Evolutionary conservation across 2,113 vertebrate species (phyloP).

Genomic region (Lasiurus borealis): DNA sequence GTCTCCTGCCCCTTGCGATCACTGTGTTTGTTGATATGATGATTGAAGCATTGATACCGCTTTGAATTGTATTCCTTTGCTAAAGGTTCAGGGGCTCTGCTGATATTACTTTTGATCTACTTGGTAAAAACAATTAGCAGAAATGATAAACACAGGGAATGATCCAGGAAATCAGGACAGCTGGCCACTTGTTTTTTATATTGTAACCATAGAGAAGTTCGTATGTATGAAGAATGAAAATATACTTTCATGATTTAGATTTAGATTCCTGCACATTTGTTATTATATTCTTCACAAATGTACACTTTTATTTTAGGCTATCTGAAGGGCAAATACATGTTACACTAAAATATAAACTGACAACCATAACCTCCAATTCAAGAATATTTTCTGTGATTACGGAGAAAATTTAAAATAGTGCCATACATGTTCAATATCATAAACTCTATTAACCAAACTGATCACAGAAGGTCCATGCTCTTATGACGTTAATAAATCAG

Average conservation of each 20-base stretch:
- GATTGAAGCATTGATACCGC: fast-evolving
- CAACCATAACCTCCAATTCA: background rate
- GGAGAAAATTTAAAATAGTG: constrained; percentile 17
- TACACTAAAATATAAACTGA: background rate
- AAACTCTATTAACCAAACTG: background rate
- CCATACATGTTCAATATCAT: background rate
- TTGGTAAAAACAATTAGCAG: background rate
- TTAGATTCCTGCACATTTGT: background rate
- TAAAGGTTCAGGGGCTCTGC: background rate
- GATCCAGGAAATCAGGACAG: background rate
- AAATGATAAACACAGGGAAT: background rate
- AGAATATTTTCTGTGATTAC: background rate
- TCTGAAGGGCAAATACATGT: constrained; percentile 8
- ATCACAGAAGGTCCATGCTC: background rate
- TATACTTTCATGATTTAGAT: background rate
- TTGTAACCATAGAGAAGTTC: background rate
- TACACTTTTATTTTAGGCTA: background rate
- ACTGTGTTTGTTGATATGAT: background rate
- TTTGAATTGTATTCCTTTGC: background rate
- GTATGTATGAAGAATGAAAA: background rate
- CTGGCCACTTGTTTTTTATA: background rate
- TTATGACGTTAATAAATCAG: background rate
- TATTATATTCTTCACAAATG: background rate
- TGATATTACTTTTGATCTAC: background rate
- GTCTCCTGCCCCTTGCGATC: no score